phyloP scores from a whole-genome alignment of 2,113 vertebrate genomes.

The Leptodactylus fuscus region DNA sequence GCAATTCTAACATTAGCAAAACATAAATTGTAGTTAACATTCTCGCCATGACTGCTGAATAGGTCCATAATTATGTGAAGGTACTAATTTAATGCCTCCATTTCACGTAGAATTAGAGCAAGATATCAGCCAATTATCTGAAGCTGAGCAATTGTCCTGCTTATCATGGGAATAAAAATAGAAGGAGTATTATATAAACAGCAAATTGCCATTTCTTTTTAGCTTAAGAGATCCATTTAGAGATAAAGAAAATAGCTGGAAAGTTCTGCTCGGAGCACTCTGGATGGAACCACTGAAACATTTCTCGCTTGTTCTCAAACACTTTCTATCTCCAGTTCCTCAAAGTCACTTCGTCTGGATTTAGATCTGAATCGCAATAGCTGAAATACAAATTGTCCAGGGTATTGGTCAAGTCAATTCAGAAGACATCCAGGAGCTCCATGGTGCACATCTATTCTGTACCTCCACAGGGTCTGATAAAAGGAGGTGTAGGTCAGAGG shows the following conservation, averaged over 20 bases:
- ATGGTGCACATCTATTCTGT: no score
- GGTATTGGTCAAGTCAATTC: constrained; percentile 2
- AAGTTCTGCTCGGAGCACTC: background rate
- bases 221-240: constrained; percentile 21
- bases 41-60: constrained; percentile 58
- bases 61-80: constrained; percentile 60
- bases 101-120: constrained; percentile 62
- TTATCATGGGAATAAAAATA: constrained; percentile 58
- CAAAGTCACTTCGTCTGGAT: constrained; percentile 1
- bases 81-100: constrained; percentile 59
- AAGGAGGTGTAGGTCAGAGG: no score
- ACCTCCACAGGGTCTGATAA: no score
- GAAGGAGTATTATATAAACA: constrained; percentile 31
- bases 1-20: constrained; percentile 48
- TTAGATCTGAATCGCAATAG: background rate
- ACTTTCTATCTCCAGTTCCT: constrained; percentile 2
- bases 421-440: background rate
- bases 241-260: constrained; percentile 9
- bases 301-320: constrained; percentile 24
- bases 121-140: constrained; percentile 63
- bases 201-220: constrained; percentile 59
- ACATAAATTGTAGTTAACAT: constrained; percentile 54
- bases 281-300: background rate
- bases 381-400: constrained; percentile 8
- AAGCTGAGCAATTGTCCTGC: constrained; percentile 54